Percentiles rank a stretch among this genome's conserved stretches.
phyloP scores from a whole-genome alignment of 2,888 invertebrate species.

The Cryptocephalus moraei region DNA sequence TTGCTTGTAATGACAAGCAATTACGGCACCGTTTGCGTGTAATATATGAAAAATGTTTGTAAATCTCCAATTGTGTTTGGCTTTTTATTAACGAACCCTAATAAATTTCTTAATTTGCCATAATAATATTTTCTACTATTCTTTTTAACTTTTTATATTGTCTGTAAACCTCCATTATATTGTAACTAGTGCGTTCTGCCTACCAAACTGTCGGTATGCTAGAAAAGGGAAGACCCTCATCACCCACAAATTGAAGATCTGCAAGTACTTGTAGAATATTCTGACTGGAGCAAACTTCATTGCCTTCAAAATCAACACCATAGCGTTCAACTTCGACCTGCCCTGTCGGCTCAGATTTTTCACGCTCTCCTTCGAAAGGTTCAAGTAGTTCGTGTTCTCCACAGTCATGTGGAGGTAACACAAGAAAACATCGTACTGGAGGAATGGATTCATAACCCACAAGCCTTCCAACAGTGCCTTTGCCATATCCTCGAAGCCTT shows the following conservation, averaged over 20 bases:
- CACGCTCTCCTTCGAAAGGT: constrained; percentile 3
- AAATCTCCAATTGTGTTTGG: no score
- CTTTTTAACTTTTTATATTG: no score
- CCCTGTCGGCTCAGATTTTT: constrained; percentile 9
- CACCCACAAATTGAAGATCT: constrained; percentile 47
- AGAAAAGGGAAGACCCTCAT: constrained; percentile 58
- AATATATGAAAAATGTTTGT: no score
- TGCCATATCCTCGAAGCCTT: constrained; percentile 56
- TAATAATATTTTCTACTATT: no score
- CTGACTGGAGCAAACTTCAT: constrained; percentile 40
- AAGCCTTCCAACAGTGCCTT: constrained; percentile 54
- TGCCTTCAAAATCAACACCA: constrained; percentile 11
- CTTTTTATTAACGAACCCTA: no score
- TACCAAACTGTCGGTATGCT: constrained; percentile 55
- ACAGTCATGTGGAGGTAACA: constrained; percentile 29
- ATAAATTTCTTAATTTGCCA: no score
- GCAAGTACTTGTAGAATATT: constrained; percentile 50
- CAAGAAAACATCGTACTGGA: constrained; percentile 48
- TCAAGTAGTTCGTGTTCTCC: constrained; percentile 9
- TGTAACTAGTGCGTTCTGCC: constrained; percentile 45
- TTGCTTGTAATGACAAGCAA: no score
- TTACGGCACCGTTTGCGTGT: no score
- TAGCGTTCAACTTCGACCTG: constrained; percentile 10
- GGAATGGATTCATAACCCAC: constrained; percentile 55
- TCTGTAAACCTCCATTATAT: not conserved